Evolutionary conservation across 2,113 vertebrate species (phyloP).

Genomic region (Megaleporinus macrocephalus): DNA sequence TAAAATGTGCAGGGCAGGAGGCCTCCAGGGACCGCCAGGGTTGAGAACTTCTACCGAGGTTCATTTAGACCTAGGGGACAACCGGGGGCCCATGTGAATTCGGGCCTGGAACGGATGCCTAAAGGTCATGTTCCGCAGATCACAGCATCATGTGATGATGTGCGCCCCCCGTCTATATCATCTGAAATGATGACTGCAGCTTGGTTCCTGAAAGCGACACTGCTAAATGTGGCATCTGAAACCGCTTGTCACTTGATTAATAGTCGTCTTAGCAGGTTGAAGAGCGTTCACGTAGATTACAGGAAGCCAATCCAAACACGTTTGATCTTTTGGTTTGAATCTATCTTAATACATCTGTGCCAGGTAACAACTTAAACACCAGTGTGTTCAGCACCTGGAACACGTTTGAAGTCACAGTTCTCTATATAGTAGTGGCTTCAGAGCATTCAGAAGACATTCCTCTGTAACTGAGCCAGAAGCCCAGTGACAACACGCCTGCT

Average conservation of each 20-base stretch:
- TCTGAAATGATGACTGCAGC: background rate
- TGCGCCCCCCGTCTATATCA: background rate
- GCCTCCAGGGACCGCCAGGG: no score
- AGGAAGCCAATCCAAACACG: background rate
- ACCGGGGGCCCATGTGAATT: constrained; percentile 3
- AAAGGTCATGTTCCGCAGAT: constrained; percentile 30
- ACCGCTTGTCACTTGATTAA: background rate
- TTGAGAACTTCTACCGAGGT: background rate
- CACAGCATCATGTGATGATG: constrained; percentile 20
- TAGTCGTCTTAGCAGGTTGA: background rate
- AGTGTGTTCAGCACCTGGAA: background rate
- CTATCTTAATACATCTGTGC: background rate
- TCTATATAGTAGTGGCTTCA: background rate
- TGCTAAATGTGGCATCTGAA: constrained; percentile 12
- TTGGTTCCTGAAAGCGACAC: constrained; percentile 1
- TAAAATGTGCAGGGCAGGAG: no score
- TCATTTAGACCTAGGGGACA: background rate
- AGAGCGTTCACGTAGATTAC: background rate
- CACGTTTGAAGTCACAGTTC: background rate
- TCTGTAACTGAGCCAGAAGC: background rate
- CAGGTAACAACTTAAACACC: background rate
- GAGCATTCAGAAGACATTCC: constrained; percentile 4
- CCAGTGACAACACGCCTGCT: background rate
- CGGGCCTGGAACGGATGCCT: constrained; percentile 17
- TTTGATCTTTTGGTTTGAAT: constrained; percentile 6